A percentile compares a stretch with the other conserved stretches of the same genome.
These are phyloP conservation scores for Ibidorhyncha struthersii DNA, from an alignment of 2,113 vertebrate species.

Conservation along the genomic window DNA sequence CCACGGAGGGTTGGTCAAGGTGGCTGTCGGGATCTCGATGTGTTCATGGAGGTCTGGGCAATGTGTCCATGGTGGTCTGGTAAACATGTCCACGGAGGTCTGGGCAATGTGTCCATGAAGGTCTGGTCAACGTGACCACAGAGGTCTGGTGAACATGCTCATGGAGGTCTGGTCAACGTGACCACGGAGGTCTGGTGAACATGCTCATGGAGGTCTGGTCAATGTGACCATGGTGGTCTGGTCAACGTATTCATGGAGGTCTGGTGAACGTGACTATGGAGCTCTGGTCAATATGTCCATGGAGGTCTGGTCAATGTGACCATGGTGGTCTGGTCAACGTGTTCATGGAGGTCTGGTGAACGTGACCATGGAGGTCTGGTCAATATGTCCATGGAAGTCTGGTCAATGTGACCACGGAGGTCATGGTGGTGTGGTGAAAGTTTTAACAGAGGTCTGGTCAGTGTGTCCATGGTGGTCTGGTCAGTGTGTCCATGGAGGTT, in stretches of 20 bases:
- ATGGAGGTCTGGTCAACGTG: rapidly evolving
- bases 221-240: too few species aligned
- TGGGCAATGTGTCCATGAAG: background rate
- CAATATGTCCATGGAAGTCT: background rate
- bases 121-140: too few species aligned
- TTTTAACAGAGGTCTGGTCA: too few species aligned
- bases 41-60: too few species aligned
- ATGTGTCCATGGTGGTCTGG: too few species aligned
- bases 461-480: too few species aligned
- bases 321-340: background rate
- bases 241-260: background rate
- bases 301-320: background rate
- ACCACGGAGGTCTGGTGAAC: rapidly evolving
- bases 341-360: too few species aligned
- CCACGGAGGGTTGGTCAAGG: background rate
- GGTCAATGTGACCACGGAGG: background rate
- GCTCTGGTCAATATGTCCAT: background rate
- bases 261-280: background rate
- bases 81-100: too few species aligned
- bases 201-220: background rate
- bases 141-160: too few species aligned
- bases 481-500: background rate
- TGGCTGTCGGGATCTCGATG: too few species aligned
- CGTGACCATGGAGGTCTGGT: too few species aligned
- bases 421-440: too few species aligned